Percentiles rank a stretch among this genome's conserved stretches.
phyloP scores from a whole-genome alignment of 2,888 invertebrate genomes.

The Mythimna vitellina region DNA sequence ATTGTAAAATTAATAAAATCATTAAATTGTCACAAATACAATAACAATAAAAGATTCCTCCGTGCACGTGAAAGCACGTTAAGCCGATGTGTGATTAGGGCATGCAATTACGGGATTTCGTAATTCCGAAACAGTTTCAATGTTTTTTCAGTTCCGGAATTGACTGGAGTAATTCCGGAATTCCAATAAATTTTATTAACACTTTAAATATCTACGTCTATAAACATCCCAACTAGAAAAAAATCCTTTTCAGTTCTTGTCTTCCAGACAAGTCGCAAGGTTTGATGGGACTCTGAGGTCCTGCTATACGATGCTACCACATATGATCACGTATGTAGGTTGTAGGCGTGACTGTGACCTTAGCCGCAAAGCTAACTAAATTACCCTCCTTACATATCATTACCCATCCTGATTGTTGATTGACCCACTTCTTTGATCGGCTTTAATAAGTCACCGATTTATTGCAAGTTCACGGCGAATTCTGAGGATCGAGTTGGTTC shows the following conservation, averaged over 20 bases:
- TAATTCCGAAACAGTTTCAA: no score
- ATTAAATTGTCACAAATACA: no score
- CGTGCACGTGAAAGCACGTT: no score
- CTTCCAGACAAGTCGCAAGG: not conserved
- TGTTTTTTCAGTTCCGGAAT: no score
- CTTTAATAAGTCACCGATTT: constrained; percentile 58
- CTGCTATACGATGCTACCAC: not conserved
- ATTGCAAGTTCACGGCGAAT: constrained; percentile 47
- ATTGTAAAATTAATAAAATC: no score
- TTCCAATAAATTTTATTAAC: not conserved
- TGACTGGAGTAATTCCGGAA: no score
- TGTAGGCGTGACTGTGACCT: constrained; percentile 69
- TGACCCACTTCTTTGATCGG: constrained; percentile 81
- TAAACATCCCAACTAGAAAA: not conserved
- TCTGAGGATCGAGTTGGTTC: not conserved
- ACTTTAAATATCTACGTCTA: no score
- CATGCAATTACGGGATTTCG: no score
- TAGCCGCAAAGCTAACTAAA: constrained; percentile 71
- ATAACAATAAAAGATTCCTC: no score
- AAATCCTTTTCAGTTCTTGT: not conserved
- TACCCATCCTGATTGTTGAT: constrained; percentile 80
- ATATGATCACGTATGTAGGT: constrained; percentile 1
- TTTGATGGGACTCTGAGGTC: not conserved
- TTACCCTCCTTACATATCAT: constrained; percentile 85
- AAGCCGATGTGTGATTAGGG: no score